Conservation (phyloP, 2,113 vertebrate genomes). For the Mus pahari region DNA sequence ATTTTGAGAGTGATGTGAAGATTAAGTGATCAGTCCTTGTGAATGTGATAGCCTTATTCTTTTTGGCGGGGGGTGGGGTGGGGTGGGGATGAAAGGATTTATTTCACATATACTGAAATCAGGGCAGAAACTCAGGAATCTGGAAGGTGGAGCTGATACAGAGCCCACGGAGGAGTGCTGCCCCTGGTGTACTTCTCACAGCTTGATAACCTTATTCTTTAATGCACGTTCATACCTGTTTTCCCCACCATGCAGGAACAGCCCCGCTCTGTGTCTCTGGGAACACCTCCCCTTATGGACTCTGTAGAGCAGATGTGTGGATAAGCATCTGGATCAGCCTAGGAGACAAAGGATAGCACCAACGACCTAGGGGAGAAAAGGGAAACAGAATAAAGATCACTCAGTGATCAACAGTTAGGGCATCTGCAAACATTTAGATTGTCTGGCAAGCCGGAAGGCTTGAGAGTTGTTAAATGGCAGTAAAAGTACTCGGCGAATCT, state of each 20-base stretch:
- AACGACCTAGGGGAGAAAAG: not conserved
- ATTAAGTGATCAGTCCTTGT: conserved; percentile 8
- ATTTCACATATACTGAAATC: too few species aligned
- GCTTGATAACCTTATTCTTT: not conserved
- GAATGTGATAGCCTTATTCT: not conserved
- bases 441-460: not conserved
- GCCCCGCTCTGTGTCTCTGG: not conserved
- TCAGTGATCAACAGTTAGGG: not conserved
- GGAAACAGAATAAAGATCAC: not conserved
- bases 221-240: not conserved
- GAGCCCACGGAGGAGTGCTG: too few species aligned
- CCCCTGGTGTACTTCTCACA: too few species aligned
- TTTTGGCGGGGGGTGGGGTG: too few species aligned
- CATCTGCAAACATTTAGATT: conserved; percentile 51
- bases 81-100: too few species aligned
- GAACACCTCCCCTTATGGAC: not conserved
- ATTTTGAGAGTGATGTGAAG: not conserved
- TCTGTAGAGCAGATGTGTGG: not conserved
- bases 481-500: not conserved
- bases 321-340: not conserved
- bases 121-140: too few species aligned
- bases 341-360: not conserved
- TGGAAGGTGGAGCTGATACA: too few species aligned
- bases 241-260: not conserved
- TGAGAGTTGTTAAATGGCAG: not conserved